Percentiles rank a stretch among this genome's conserved stretches.
Conservation (phyloP, 1,140 invertebrate species). For the Himalopsyche phryganea region DNA sequence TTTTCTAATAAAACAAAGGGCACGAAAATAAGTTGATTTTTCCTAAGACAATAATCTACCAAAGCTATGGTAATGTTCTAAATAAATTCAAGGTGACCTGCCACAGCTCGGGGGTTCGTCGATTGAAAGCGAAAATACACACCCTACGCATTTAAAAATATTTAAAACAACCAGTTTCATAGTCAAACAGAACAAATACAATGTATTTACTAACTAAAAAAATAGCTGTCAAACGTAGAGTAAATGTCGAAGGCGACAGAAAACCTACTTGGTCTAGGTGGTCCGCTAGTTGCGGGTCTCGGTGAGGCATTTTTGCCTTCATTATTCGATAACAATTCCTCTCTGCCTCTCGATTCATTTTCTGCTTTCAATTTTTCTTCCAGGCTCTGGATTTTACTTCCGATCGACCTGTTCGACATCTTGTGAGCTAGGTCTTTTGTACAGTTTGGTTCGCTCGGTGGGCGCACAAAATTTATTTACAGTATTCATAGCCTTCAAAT, state of each 20-base stretch:
- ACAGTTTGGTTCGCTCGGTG: neutral
- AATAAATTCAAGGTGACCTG: slow-evolving; percentile 24
- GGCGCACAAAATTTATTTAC: slow-evolving; percentile 20
- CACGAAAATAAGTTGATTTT: neutral
- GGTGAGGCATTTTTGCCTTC: slow-evolving; percentile 7
- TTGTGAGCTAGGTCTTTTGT: slow-evolving; percentile 8
- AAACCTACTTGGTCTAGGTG: slow-evolving; percentile 15
- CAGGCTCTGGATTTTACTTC: slow-evolving; percentile 61
- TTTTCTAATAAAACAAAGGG: neutral
- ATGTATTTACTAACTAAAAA: neutral
- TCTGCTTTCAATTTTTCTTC: slow-evolving; percentile 62
- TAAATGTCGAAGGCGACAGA: slow-evolving; percentile 4
- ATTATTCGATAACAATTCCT: slow-evolving; percentile 10
- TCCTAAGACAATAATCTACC: neutral
- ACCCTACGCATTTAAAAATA: neutral
- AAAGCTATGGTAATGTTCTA: slow-evolving; percentile 1
- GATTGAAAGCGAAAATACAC: neutral
- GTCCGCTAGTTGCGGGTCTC: slow-evolving; percentile 5
- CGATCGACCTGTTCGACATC: slow-evolving; percentile 43
- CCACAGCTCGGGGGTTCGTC: neutral
- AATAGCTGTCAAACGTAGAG: neutral
- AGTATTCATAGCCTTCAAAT: slow-evolving; percentile 20
- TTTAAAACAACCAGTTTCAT: neutral
- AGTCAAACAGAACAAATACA: neutral
- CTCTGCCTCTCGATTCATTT: slow-evolving; percentile 52